Conservation (phyloP, 2,888 invertebrate genomes). For the Lasioglossum villosulum region DNA sequence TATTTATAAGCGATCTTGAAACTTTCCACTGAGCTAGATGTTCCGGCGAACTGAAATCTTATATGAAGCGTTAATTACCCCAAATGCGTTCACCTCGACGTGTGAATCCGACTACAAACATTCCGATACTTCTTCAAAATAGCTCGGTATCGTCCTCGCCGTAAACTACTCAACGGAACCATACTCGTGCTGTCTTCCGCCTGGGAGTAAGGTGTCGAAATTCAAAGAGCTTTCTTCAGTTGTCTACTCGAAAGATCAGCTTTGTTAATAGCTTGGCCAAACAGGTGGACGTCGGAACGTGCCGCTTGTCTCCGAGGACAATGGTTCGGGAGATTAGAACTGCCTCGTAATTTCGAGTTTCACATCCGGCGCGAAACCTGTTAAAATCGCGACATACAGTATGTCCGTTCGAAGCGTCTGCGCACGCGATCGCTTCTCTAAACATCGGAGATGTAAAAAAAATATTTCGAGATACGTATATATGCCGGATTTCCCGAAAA, state of each 20-base stretch:
- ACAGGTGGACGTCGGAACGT: slow-evolving; percentile 15
- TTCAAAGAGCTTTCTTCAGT: neutral
- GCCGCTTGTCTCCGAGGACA: slow-evolving; percentile 49
- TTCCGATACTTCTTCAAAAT: neutral
- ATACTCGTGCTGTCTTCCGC: slow-evolving; percentile 12
- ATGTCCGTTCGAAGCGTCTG: neutral
- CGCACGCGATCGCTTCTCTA: neutral
- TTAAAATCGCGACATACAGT: slow-evolving; percentile 42
- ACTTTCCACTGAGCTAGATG: neutral
- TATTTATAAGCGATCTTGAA: neutral
- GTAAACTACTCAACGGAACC: slow-evolving; percentile 13
- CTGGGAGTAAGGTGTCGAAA: neutral
- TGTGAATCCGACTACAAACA: neutral
- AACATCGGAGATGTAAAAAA: neutral
- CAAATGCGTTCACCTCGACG: neutral
- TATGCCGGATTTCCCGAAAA: slow-evolving; percentile 40
- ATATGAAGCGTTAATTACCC: neutral
- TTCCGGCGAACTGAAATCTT: neutral
- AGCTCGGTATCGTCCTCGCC: neutral
- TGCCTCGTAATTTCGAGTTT: slow-evolving; percentile 71
- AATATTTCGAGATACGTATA: neutral
- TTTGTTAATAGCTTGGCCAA: neutral
- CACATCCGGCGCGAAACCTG: slow-evolving; percentile 66
- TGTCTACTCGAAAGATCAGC: neutral
- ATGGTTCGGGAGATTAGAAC: slow-evolving; percentile 39